Percentiles rank a stretch among this genome's conserved stretches.
Evolutionary conservation across 1,140 invertebrate genomes (phyloP).

Genomic region (Philotrypesis tridentata): DNA sequence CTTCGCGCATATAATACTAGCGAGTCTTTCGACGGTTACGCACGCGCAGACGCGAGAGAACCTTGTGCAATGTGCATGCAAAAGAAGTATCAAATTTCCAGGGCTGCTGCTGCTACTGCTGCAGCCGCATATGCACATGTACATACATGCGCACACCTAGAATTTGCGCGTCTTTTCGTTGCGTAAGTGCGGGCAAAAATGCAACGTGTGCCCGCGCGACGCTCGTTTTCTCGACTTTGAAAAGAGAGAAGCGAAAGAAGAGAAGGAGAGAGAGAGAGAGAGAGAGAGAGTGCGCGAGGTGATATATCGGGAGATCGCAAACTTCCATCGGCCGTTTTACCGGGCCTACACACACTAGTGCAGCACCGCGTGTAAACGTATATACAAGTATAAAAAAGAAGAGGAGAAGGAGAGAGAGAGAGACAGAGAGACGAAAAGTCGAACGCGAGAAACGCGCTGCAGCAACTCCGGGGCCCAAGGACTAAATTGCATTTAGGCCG

Average conservation of each 20-base stretch:
- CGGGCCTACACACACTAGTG: conserved; percentile 26
- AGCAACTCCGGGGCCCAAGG: conserved; percentile 54
- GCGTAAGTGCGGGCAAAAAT: conserved; percentile 5
- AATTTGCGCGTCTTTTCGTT: conserved; percentile 24
- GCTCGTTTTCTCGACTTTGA: conserved; percentile 44
- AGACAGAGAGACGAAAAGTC: conserved; percentile 60
- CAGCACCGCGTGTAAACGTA: no score
- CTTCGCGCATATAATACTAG: not conserved
- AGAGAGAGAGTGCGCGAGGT: no score
- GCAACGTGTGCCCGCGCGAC: not conserved
- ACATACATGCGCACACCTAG: no score
- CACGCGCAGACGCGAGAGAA: not conserved
- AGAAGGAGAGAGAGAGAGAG: not conserved
- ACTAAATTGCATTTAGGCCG: conserved; percentile 71
- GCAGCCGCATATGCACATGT: no score
- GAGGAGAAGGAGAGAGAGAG: conserved; percentile 42
- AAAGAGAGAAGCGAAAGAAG: conserved; percentile 18
- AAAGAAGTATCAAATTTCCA: conserved; percentile 43
- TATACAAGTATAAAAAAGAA: conserved; percentile 39
- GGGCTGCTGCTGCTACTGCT: not conserved
- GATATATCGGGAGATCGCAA: conserved; percentile 45
- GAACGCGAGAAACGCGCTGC: conserved; percentile 57
- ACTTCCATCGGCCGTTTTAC: conserved; percentile 33
- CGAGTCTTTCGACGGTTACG: not conserved
- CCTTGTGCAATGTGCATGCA: conserved; percentile 6